Evolutionary conservation across 2,797 vertebrate genomes (phyloP).

Genomic region (Pseudocheirus occidentalis): DNA sequence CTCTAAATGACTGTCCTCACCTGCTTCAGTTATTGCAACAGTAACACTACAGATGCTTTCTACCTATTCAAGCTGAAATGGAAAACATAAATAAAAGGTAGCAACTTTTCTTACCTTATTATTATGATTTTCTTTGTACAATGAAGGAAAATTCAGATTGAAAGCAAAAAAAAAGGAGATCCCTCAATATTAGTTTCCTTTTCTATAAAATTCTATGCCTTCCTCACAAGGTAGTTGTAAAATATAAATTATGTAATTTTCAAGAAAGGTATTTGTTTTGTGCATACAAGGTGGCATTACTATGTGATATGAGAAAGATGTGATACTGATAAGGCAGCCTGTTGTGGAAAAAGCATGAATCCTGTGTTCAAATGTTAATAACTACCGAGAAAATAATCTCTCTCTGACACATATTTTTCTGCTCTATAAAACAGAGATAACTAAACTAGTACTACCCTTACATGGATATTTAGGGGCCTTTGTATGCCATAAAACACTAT

Average conservation of each 20-base stretch:
- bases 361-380: neutral
- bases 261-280: neutral
- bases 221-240: neutral
- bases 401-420: neutral
- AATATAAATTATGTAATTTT: neutral
- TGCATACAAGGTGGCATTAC: neutral
- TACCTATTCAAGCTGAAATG: neutral
- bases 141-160: neutral
- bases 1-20: neutral
- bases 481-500: neutral
- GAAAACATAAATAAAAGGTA: neutral
- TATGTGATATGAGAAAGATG: neutral
- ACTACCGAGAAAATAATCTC: neutral
- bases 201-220: neutral
- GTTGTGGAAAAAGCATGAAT: neutral
- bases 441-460: neutral
- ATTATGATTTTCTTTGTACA: neutral
- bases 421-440: neutral
- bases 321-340: neutral
- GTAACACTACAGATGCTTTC: neutral
- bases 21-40: neutral
- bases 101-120: neutral
- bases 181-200: neutral
- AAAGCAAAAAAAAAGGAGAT: neutral
- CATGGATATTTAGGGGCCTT: neutral